Evolutionary conservation across 2,888 invertebrate genomes (phyloP), one percentile per base, ranked within the genome.

Genomic region (Ecliptopera silaceata): DNA sequence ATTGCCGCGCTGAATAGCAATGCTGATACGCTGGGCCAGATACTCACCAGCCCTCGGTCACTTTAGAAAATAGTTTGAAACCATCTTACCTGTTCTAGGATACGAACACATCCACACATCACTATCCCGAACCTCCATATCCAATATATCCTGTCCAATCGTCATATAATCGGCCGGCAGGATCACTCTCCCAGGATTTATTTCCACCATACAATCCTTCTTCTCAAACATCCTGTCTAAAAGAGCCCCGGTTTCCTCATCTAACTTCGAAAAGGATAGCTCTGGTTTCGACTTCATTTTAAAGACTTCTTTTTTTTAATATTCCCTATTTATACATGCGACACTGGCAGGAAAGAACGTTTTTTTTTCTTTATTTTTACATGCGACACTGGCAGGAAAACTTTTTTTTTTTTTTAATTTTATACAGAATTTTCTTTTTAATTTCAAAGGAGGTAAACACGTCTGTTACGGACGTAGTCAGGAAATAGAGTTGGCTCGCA

Each of bases 91-190:
- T 69, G 97, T 97, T 72, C 97, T 93, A 0, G 98, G 97, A 88
- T 95, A 97, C 8, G 97, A 97, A 41, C 96, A 93, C 80, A 97
- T 92, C 95, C 97, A 97, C 0, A 97, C 93, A 78, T 98, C 97
- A 66, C 95, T 95, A 3, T 94, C 92, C 50, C 94, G 88, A 1
- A 97, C 93, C 51, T 95, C 92, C 77, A 97, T 93, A 53, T 95
- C 93, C 55, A 94, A 80, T 54, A 97, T 95, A 65, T 93, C 93
- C 66, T 94, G 93, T 0, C 94, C 95, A 31, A 95, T 92, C 11
- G 93, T 93, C 68, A 92, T 89, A 70, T 93, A 96, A 69, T 94
- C 93, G 0, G 94, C 93, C 0, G 96, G 96, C 60, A 96, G 76
- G 15, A 96, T 86, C 59, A 94, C 94, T 51, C 92, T 88, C 0